Conservation (phyloP, 2,113 vertebrate species). For the Dipodomys merriami region DNA sequence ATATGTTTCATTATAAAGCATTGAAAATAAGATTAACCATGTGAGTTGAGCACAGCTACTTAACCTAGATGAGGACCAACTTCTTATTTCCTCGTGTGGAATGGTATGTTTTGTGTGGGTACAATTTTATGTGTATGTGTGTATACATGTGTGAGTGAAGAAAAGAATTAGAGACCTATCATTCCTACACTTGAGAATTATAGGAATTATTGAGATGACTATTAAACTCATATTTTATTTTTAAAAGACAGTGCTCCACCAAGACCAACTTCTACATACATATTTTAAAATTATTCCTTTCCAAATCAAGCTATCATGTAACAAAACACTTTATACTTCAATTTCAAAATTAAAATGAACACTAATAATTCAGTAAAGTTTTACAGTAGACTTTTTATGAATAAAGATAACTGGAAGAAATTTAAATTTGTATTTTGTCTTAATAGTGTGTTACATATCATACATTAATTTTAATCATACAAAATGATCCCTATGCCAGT, state of each 20-base stretch:
- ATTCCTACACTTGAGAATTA: not conserved
- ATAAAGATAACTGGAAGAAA: not conserved
- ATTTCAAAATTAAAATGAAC: constrained; percentile 59
- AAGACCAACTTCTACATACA: no score
- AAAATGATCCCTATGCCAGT: not conserved
- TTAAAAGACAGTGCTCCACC: no score
- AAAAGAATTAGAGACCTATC: not conserved
- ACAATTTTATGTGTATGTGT: not conserved
- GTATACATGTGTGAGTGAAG: not conserved
- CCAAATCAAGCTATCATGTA: not conserved
- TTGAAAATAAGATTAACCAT: not conserved
- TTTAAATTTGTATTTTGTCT: not conserved
- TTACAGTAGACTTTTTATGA: constrained; percentile 3
- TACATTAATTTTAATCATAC: not conserved
- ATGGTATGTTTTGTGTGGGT: no score
- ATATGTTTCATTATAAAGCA: constrained; percentile 8
- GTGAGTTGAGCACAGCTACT: constrained; percentile 5
- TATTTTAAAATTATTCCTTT: no score
- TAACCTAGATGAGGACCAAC: not conserved
- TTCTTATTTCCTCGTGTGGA: no score
- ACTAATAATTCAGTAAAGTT: constrained; percentile 9
- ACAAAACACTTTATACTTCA: constrained; percentile 37
- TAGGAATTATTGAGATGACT: not conserved
- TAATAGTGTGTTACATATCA: not conserved
- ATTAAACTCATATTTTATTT: constrained; percentile 5